A percentile compares a stretch with the other conserved stretches of the same genome.
Evolutionary conservation across 2,797 vertebrate genomes (phyloP).

Genomic region (Danionella dracula): DNA sequence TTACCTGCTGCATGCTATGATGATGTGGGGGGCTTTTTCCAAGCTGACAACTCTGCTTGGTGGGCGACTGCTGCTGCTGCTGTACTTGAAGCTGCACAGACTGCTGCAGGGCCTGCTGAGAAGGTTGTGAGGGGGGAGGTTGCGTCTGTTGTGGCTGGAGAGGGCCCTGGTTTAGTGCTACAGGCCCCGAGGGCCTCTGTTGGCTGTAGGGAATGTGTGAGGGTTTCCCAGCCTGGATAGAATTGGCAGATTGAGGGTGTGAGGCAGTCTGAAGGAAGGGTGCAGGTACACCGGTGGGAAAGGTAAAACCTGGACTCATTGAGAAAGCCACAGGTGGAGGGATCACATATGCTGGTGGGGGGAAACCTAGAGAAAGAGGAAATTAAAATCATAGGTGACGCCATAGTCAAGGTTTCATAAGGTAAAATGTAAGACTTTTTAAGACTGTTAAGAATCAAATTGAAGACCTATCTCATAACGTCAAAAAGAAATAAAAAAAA

Average conservation of each 20-base stretch:
- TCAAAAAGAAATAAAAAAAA: too few relatives aligned
- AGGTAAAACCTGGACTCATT: slow-evolving; percentile 90
- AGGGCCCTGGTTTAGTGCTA: slow-evolving; percentile 72
- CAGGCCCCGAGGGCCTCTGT: slow-evolving; percentile 91
- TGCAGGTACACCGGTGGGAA: slow-evolving; percentile 84
- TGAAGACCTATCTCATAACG: too few relatives aligned
- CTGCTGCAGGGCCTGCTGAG: slow-evolving; percentile 69
- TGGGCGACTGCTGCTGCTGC: slow-evolving; percentile 86
- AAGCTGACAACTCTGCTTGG: slow-evolving; percentile 76
- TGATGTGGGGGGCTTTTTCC: slow-evolving; percentile 91
- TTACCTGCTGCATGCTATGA: slow-evolving; percentile 88
- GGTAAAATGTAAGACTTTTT: too few relatives aligned
- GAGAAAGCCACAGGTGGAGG: slow-evolving; percentile 92
- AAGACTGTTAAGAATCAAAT: too few relatives aligned
- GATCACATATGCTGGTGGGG: slow-evolving; percentile 89
- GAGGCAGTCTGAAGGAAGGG: slow-evolving; percentile 85
- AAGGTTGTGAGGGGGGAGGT: slow-evolving; percentile 70
- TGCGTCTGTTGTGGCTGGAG: slow-evolving; percentile 73
- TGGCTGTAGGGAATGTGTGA: slow-evolving; percentile 99
- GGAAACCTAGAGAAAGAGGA: slow-evolving; percentile 75
- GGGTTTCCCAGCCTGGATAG: slow-evolving; percentile 86
- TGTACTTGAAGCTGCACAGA: slow-evolving; percentile 80
- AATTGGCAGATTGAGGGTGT: slow-evolving; percentile 79
- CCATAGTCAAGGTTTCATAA: too few relatives aligned
- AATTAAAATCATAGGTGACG: neutral